Evolutionary conservation across 1,140 invertebrate species (phyloP).

Genomic region (Sitophilus oryzae): DNA sequence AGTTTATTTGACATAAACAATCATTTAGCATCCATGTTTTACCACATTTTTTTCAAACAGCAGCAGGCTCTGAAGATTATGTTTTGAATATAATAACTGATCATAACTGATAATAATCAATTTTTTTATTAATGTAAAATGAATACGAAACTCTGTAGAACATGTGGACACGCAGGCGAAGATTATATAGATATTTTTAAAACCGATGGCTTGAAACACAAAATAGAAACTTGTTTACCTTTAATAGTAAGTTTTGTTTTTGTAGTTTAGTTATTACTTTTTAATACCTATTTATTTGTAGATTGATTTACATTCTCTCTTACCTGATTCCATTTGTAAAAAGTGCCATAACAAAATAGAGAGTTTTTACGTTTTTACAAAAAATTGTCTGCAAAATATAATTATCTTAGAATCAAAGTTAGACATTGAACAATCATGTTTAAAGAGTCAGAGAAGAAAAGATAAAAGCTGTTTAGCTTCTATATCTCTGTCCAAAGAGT

Average conservation of each 20-base stretch:
- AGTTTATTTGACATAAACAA: no score
- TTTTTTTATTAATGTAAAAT: constrained; percentile 23
- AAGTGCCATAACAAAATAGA: constrained; percentile 36
- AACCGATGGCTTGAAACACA: constrained; percentile 39
- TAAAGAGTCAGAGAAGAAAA: constrained; percentile 35
- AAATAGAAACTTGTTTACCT: constrained; percentile 43
- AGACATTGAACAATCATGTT: constrained; percentile 35
- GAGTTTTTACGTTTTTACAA: constrained; percentile 39
- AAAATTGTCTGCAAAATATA: constrained; percentile 40
- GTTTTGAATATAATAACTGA: constrained; percentile 7
- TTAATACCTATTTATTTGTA: constrained; percentile 19
- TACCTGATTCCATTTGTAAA: constrained; percentile 40
- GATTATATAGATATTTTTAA: constrained; percentile 38
- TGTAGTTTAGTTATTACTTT: background rate
- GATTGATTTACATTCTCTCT: constrained; percentile 36
- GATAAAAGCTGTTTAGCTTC: constrained; percentile 32
- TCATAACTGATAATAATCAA: constrained; percentile 9
- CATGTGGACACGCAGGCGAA: constrained; percentile 34
- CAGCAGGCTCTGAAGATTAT: background rate
- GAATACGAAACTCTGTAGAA: constrained; percentile 39
- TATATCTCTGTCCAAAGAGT: constrained; percentile 14
- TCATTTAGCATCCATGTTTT: no score
- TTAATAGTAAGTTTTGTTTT: constrained; percentile 36
- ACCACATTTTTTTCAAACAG: no score
- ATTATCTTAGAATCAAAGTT: constrained; percentile 41